Evolutionary conservation across 2,888 invertebrate species (phyloP), one percentile per base, ranked within the genome.

Genomic region (Agapostemon virescens): DNA sequence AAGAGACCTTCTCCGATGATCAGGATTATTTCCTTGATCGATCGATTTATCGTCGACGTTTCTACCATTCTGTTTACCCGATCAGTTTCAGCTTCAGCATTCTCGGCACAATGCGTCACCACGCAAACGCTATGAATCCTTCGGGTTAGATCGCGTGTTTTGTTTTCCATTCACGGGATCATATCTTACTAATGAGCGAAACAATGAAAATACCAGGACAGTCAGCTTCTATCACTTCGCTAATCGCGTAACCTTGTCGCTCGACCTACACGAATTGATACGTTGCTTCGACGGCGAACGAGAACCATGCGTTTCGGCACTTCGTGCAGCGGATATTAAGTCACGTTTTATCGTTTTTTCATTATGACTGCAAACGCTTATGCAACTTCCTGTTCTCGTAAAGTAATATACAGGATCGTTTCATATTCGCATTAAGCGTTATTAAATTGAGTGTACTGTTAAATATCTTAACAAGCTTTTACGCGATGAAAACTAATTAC

Each of bases 241-340:
- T 69, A 69, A 85, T 77, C 77, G 68, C 68, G 72, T 68, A 77
- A 79, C 85, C 85, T 85, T 85, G 84, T 61, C 40, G 69, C 74
- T 70, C 74, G 61, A 63, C 70, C 75, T 45, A 72, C 76, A 55
- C 58, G 78, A 74, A 69, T 68, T 72, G 77, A 82, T 52, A 68
- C 58, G 77, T 63, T 49, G 64, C 40, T 55, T 6, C 58, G 70
- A 73, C 77, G 77, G 82, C 69, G 77, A 69, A 81, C 72, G 26
- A 40, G 36, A 42, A 23, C 69, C 78, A 72, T 71, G 71, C 71
- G 45, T 69, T 52, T 61, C 33, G 52, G n/a, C 61, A 67, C 73
- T 33, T 64, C 63, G 33, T 69, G 52, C 33, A 52, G 20, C n/a
- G 45, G 15, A 17, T 17, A 58, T 58, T 26, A 26, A 15, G 1